A percentile compares a stretch with the other conserved stretches of the same genome.
These are phyloP conservation scores for Porites lutea DNA, from an alignment of 64 coral and sea anemone species.

Conservation along the genomic window DNA sequence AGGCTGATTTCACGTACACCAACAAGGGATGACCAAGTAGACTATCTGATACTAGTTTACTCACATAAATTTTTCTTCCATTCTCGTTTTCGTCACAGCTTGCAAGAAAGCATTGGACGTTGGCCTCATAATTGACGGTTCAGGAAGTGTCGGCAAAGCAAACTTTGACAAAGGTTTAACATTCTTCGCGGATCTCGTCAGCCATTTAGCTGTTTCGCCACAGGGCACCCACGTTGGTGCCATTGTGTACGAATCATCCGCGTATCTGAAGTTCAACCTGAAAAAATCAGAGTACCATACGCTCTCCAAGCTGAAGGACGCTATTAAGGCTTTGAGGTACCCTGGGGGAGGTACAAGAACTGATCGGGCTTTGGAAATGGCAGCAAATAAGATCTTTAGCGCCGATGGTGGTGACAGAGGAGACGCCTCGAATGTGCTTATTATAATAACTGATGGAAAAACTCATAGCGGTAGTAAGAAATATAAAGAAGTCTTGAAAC, in stretches of 20 bases:
- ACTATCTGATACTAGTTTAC: neutral
- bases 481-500: conserved; percentile 38
- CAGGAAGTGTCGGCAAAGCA: conserved; percentile 37
- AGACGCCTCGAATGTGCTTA: conserved; percentile 1
- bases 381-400: conserved; percentile 20
- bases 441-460: conserved; percentile 29
- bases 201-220: conserved; percentile 66
- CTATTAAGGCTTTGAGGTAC: conserved; percentile 14
- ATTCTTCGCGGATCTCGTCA: conserved; percentile 51
- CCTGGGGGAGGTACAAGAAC: conserved; percentile 49
- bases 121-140: conserved; percentile 71
- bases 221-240: conserved; percentile 71
- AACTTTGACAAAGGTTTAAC: conserved; percentile 53
- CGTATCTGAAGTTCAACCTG: conserved; percentile 30
- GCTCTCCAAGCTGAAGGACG: conserved; percentile 26
- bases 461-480: conserved; percentile 3
- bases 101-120: conserved; percentile 76
- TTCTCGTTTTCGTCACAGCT: conserved; percentile 22
- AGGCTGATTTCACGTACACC: too few relatives aligned
- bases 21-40: too few relatives aligned
- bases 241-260: conserved; percentile 36
- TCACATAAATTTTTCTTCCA: neutral
- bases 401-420: conserved; percentile 2
- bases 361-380: conserved; percentile 36
- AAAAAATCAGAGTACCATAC: conserved; percentile 5